A percentile compares a stretch with the other conserved stretches of the same genome.
These are phyloP conservation scores for Micrasema longulum DNA, from an alignment of 1,140 invertebrate genomes.

Conservation along the genomic window DNA sequence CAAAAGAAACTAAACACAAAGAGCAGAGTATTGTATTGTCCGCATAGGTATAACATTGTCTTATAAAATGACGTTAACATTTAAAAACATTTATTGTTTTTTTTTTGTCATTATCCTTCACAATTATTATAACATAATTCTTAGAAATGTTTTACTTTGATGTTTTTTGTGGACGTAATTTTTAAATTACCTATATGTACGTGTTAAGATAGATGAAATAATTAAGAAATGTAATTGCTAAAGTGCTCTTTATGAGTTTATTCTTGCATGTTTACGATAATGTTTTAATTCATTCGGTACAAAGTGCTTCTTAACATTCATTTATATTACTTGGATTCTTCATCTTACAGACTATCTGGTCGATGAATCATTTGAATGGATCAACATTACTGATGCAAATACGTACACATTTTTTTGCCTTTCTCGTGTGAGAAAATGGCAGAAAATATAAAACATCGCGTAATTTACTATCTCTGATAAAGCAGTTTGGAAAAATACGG, in stretches of 20 bases:
- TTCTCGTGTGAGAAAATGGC: no score
- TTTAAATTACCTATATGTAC: conserved; percentile 27
- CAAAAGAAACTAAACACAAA: no score
- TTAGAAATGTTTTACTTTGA: no score
- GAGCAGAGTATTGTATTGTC: no score
- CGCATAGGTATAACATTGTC: no score
- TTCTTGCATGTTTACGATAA: conserved; percentile 27
- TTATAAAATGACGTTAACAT: no score
- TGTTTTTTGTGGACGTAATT: conserved; percentile 6
- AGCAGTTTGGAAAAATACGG: no score
- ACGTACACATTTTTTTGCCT: not conserved
- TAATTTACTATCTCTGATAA: no score
- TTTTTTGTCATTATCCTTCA: no score
- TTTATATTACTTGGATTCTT: conserved; percentile 10
- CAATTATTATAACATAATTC: no score
- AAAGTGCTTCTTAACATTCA: conserved; percentile 20
- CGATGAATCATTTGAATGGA: conserved; percentile 22
- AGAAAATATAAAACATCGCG: no score
- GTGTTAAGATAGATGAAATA: conserved; percentile 17
- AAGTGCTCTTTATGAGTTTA: conserved; percentile 14
- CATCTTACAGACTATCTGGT: conserved; percentile 14
- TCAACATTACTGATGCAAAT: conserved; percentile 6
- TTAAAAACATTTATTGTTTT: no score
- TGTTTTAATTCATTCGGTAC: conserved; percentile 24
- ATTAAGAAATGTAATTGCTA: not conserved